Base-by-base conservation (phyloP, 2,888 invertebrate genomes). In the Rhogogaster chlorosoma region DNA sequence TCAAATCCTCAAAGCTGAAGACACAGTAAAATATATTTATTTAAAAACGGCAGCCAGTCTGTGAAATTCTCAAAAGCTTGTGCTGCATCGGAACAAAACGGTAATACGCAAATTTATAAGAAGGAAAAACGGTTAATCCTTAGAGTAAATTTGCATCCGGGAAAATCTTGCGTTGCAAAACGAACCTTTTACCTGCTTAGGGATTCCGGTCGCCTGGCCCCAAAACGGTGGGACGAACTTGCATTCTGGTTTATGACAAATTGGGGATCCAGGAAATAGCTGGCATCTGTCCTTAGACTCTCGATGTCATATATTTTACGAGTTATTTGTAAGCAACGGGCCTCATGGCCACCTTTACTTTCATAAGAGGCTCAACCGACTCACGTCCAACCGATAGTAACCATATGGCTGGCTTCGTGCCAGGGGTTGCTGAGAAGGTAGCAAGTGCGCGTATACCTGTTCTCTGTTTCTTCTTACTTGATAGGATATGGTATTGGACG, bases 401-500 rank as follows among this genome's bases (percentile, higher is more conserved):
- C 80, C 80, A 80, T 80, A 80, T 80, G 80, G 67, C 67, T 67
- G 67, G 61, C 61, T 80, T 61, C 80, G 80, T 80, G 80, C 80
- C 80, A 80, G 61, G 80, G 57, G 57, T 80, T n/a, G 61, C 80
- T 61, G 80, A 80, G 80, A 38, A 80, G 80, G 57, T 61, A 53
- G 49, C n/a, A 10, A 67, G 42, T 70, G 42, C 9, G 42, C 71
- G 42, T n/a, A 61, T 80, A 80, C 80, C 80, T 80, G 80, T 61
- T 80, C 38, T 18, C 38, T 26, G 22, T 12, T 61, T 80, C 49
- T 80, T 38, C 61, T 61, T 61, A 36, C 49, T 61, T 57, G 15
- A 18, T 49, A 18, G 80, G 32, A 36, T 80, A 80, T 57, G 61
- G 80, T 80, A 77, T 32, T 77, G 77, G 45, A 53, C 29, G 77